Evolutionary conservation across 2,888 invertebrate genomes (phyloP).

Genomic region (Calliphora vomitoria): DNA sequence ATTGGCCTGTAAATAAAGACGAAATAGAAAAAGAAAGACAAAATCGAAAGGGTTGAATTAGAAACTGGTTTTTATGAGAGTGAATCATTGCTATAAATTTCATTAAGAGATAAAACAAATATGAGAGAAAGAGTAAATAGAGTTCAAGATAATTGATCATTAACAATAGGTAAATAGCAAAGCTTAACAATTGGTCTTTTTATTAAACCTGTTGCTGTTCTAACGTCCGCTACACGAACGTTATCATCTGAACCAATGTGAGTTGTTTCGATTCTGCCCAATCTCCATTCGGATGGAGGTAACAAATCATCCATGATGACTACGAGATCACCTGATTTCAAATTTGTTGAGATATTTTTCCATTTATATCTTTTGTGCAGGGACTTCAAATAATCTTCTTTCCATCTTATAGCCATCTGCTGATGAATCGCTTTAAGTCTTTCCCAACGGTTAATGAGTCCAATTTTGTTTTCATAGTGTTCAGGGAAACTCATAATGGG

Average conservation of each 20-base stretch:
- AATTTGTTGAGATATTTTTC: background rate
- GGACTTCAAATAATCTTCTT: conserved; percentile 3
- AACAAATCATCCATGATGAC: conserved; percentile 5
- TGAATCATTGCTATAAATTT: background rate
- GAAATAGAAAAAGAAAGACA: too few species aligned
- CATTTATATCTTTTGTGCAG: background rate
- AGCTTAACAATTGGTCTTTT: background rate
- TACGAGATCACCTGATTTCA: background rate
- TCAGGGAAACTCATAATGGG: conserved; percentile 19
- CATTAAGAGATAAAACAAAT: background rate
- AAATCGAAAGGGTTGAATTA: background rate
- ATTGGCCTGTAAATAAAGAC: background rate
- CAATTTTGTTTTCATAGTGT: background rate
- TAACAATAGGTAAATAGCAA: background rate
- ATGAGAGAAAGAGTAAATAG: background rate
- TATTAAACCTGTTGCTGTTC: background rate
- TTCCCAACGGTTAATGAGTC: conserved; percentile 12
- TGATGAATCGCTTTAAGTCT: conserved; percentile 15
- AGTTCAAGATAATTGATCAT: background rate
- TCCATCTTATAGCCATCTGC: conserved; percentile 11
- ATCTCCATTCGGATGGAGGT: conserved; percentile 1
- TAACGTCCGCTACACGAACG: background rate
- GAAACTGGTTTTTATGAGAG: background rate
- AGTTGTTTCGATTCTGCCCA: background rate
- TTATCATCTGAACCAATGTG: background rate